phyloP scores from a whole-genome alignment of 2,888 invertebrate genomes.

The Phymatocera aterrima region DNA sequence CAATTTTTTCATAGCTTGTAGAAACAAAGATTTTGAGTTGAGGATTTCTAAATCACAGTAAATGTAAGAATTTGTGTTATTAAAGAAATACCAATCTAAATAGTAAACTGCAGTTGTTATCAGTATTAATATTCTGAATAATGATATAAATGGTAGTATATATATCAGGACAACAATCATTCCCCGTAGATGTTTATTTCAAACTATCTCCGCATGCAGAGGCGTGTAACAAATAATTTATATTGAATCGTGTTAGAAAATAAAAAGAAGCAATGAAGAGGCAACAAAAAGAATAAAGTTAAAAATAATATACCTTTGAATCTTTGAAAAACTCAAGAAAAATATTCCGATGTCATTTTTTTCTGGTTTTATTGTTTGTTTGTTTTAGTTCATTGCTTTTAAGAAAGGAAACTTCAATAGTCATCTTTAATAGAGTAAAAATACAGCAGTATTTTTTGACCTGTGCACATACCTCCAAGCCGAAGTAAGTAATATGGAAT shows the following conservation, averaged over 20 bases:
- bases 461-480: conserved; percentile 84
- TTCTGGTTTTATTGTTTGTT: too few relatives aligned
- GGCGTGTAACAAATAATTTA: not conserved
- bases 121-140: not conserved
- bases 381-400: not conserved
- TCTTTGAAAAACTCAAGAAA: not conserved
- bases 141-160: not conserved
- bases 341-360: too few relatives aligned
- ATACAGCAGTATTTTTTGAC: not conserved
- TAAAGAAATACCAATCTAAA: not conserved
- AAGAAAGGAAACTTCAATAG: not conserved
- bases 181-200: not conserved
- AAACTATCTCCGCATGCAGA: conserved; percentile 2
- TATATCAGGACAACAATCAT: not conserved
- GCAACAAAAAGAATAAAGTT: not conserved
- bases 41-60: not conserved
- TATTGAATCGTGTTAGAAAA: not conserved
- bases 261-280: not conserved
- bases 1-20: not conserved
- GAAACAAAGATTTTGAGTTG: not conserved
- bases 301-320: conserved; percentile 10
- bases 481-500: conserved; percentile 94
- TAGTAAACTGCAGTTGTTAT: not conserved
- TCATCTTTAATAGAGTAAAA: conserved; percentile 36
- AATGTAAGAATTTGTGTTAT: not conserved